phyloP scores from a whole-genome alignment of 2,888 invertebrate genomes.

The Tryphoninae sp. region DNA sequence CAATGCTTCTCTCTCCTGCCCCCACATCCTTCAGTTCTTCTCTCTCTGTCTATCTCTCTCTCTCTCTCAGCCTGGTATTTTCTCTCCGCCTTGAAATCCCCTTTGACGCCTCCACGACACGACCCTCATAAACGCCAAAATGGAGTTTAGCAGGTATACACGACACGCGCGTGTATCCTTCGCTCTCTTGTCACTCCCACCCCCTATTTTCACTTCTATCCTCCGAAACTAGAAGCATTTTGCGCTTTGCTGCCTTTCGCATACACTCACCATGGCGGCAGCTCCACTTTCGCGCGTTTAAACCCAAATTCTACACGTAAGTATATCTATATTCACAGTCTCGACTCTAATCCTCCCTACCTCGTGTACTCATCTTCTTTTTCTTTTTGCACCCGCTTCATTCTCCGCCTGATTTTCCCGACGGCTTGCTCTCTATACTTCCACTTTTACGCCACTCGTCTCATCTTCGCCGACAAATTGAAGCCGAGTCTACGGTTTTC shows the following conservation, averaged over 20 bases:
- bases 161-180: slow-evolving; percentile 58
- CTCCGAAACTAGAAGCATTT: slow-evolving; percentile 44
- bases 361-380: slow-evolving; percentile 17
- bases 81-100: slow-evolving; percentile 59
- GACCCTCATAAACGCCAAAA: slow-evolving; percentile 65
- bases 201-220: slow-evolving; percentile 45
- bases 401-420: slow-evolving; percentile 21
- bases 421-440: slow-evolving; percentile 37
- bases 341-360: slow-evolving; percentile 32
- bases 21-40: too few species aligned
- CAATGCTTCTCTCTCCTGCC: slow-evolving; percentile 6
- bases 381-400: slow-evolving; percentile 17
- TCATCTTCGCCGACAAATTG: slow-evolving; percentile 60
- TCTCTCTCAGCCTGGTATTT: slow-evolving; percentile 24
- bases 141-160: slow-evolving; percentile 68
- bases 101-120: slow-evolving; percentile 66
- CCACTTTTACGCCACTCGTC: slow-evolving; percentile 24
- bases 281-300: slow-evolving; percentile 57
- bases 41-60: neutral
- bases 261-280: slow-evolving; percentile 46
- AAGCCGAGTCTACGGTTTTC: slow-evolving; percentile 26
- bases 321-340: slow-evolving; percentile 31
- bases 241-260: slow-evolving; percentile 53
- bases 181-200: slow-evolving; percentile 8
- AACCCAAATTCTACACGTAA: slow-evolving; percentile 8